Conservation (phyloP, 2,888 invertebrate genomes). For the Lepidocyrtoides sp. region DNA sequence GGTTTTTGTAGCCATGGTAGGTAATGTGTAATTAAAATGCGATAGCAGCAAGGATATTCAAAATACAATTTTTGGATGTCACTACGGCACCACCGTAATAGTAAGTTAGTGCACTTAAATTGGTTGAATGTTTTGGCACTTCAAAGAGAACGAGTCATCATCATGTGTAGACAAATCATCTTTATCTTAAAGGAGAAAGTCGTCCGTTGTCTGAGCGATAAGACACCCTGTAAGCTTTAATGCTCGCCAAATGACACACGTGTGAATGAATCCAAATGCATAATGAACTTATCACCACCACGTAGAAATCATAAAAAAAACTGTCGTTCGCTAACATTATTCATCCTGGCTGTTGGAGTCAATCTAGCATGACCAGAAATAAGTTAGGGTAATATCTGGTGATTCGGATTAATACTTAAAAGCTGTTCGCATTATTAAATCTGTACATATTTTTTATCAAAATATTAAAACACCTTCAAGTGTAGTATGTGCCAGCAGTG, state of each 20-base stretch:
- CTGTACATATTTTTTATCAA: not conserved
- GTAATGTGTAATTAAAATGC: too few species aligned
- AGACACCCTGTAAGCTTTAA: not conserved
- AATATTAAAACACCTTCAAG: too few species aligned
- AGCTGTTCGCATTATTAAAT: not conserved
- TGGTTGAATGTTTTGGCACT: not conserved
- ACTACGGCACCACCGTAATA: too few species aligned
- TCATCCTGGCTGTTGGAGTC: slow-evolving; percentile 23
- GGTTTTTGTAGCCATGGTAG: too few species aligned
- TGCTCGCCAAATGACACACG: not conserved
- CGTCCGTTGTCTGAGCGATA: too few species aligned
- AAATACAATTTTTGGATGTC: too few species aligned
- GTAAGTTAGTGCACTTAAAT: not conserved
- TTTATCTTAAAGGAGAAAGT: not conserved
- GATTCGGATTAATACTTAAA: not conserved
- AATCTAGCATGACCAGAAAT: slow-evolving; percentile 55
- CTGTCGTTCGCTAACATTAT: slow-evolving; percentile 2
- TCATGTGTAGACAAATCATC: not conserved
- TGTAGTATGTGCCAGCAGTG: too few species aligned
- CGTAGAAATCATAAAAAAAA: not conserved
- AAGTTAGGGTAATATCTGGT: slow-evolving; percentile 15
- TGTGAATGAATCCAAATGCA: too few species aligned
- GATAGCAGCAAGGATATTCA: too few species aligned
- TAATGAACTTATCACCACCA: slow-evolving; percentile 18
- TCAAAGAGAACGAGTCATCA: not conserved